Base-by-base conservation (phyloP, 2,888 invertebrate species). In the Pteria penguin region DNA sequence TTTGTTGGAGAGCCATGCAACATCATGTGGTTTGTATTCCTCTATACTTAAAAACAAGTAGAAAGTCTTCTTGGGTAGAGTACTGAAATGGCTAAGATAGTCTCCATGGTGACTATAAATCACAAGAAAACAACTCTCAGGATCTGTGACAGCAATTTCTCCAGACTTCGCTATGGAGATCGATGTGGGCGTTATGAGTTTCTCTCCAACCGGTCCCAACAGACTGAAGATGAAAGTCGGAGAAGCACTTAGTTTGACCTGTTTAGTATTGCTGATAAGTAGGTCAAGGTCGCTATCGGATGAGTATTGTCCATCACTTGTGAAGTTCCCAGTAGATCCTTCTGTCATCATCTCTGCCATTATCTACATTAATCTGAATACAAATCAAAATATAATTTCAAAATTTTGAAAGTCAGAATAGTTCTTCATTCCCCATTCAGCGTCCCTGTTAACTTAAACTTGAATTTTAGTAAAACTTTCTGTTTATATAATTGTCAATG, bases 11-110 rank as follows among this genome's bases (percentile, higher is more conserved):
- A 78, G 58, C 75, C 78, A 78, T 4, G 75, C 78, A 4, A 78
- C 72, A 33, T 75, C 71, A 36, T 75, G 68, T 14, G 78, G 78
- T 31, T 69, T 60, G 29, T 78, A 62, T 24, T 54, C 57, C n/a
- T 63, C 75, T n/a, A 75, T 11, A 69, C 69, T 55, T 60, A 71
- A 29, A 29, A 72, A 61, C 4, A 78, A 14, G 31, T 75, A 72
- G 52, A 78, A 78, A 1, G 26, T 33, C 27, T 57, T 68, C 33
- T 68, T 68, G n/a, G 78, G 78, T 32, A 78, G 32, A 0, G 78
- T 78, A 27, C 78, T 78, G 26, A 78, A 78, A 61, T 78, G 78
- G 32, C 68, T 71, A 2, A 72, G 58, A 32, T 75, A 78, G 22
- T 65, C 52, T n/a, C 78, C 78, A 26, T 22, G 8, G 36, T 45